Conservation (phyloP, 2,888 invertebrate species). For the Malacosoma neustria region DNA sequence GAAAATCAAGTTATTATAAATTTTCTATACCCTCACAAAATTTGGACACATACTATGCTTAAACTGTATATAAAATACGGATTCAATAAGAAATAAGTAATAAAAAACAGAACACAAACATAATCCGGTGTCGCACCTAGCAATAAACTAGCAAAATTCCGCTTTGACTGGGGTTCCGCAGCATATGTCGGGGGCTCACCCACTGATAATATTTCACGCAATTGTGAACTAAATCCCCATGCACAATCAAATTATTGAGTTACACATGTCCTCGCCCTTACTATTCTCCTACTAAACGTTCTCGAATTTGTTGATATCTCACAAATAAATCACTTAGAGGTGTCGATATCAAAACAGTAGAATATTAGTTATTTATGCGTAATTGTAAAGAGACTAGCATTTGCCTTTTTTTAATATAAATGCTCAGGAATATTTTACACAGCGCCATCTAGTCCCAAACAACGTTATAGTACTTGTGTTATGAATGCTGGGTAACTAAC, state of each 20-base stretch:
- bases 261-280: slow-evolving; percentile 43
- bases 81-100: background rate
- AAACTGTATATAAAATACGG: too few species aligned
- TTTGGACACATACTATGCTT: too few species aligned
- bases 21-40: too few species aligned
- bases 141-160: background rate
- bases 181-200: slow-evolving; percentile 38
- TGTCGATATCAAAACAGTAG: too few species aligned
- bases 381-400: too few species aligned
- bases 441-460: too few species aligned
- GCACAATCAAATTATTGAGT: slow-evolving; percentile 51
- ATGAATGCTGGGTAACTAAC: too few species aligned
- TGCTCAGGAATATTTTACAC: too few species aligned
- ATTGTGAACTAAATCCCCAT: slow-evolving; percentile 51
- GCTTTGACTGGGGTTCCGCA: slow-evolving; percentile 21
- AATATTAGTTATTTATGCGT: too few species aligned
- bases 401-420: too few species aligned
- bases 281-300: slow-evolving; percentile 11
- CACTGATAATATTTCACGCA: slow-evolving; percentile 59
- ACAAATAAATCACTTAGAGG: background rate
- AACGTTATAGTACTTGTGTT: too few species aligned
- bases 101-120: background rate
- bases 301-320: background rate
- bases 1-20: too few species aligned
- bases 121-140: background rate